phyloP scores from a whole-genome alignment of 1,140 invertebrate genomes.

The Micrasema longulum region DNA sequence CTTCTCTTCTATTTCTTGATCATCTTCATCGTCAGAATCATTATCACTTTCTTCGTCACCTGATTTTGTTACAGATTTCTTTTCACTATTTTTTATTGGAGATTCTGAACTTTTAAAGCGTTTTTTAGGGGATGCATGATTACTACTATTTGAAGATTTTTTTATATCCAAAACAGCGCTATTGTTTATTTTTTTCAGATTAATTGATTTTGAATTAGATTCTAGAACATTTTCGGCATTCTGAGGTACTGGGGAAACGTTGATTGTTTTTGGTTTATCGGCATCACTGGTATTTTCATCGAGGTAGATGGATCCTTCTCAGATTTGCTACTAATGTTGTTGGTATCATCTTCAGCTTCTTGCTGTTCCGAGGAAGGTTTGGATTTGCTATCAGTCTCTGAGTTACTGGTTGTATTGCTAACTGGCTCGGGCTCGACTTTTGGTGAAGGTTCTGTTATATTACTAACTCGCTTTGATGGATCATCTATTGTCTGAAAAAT shows the following conservation, averaged over 20 bases:
- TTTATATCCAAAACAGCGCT: too few species aligned
- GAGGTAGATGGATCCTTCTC: too few species aligned
- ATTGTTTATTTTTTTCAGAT: too few species aligned
- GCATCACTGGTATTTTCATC: too few species aligned
- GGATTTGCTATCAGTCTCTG: too few species aligned
- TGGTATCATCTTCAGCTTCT: conserved; percentile 19
- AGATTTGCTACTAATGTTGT: not conserved
- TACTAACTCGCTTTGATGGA: not conserved
- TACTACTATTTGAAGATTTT: not conserved
- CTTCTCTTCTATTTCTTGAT: conserved; percentile 80
- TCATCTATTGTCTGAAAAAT: conserved; percentile 24
- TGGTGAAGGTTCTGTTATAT: not conserved
- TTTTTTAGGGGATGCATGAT: conserved; percentile 23
- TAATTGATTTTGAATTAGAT: too few species aligned
- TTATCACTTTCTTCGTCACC: conserved; percentile 57
- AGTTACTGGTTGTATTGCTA: not conserved
- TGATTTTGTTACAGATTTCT: conserved; percentile 18
- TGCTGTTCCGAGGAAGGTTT: not conserved
- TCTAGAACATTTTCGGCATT: too few species aligned
- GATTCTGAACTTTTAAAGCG: conserved; percentile 31
- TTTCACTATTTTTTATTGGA: conserved; percentile 1
- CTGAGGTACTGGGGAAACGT: not conserved
- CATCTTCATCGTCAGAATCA: conserved; percentile 69
- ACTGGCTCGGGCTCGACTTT: not conserved
- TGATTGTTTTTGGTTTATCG: too few species aligned